Conservation (phyloP, 2,888 invertebrate species). For the Lordiphosa andalusiaca region DNA sequence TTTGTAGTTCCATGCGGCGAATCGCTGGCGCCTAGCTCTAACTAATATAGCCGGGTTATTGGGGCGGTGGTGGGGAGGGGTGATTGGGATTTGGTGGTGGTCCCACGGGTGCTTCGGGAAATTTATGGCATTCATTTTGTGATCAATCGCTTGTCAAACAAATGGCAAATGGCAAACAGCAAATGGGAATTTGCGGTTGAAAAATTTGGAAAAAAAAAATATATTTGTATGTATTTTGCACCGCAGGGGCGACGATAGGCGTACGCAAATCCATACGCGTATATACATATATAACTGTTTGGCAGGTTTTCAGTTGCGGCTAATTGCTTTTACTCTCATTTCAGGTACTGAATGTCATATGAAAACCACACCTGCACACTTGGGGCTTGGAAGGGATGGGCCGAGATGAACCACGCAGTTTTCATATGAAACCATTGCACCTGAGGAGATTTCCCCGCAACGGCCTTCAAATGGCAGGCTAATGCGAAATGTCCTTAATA, state of each 20-base stretch:
- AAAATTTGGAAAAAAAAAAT: conserved; percentile 21
- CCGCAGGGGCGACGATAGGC: background rate
- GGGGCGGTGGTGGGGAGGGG: no score
- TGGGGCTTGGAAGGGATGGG: no score
- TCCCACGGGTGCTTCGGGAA: conserved; percentile 20
- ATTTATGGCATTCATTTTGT: conserved; percentile 63
- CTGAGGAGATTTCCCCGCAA: no score
- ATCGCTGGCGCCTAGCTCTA: conserved; percentile 1
- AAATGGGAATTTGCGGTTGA: conserved; percentile 61
- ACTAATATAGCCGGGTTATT: conserved; percentile 1
- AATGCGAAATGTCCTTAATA: no score
- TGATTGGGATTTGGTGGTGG: background rate
- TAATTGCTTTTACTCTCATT: no score
- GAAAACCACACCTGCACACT: background rate
- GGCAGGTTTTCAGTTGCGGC: no score
- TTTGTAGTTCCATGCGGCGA: conserved; percentile 22
- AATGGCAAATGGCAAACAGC: conserved; percentile 29
- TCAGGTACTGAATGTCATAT: background rate
- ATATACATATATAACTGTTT: background rate
- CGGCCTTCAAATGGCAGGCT: no score
- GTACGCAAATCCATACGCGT: background rate
- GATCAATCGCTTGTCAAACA: conserved; percentile 61
- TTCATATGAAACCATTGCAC: no score
- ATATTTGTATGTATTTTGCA: background rate
- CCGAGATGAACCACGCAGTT: no score